Evolutionary conservation across 2,888 invertebrate genomes (phyloP), one percentile per base, ranked within the genome.

Genomic region (Augochlorella aurata): DNA sequence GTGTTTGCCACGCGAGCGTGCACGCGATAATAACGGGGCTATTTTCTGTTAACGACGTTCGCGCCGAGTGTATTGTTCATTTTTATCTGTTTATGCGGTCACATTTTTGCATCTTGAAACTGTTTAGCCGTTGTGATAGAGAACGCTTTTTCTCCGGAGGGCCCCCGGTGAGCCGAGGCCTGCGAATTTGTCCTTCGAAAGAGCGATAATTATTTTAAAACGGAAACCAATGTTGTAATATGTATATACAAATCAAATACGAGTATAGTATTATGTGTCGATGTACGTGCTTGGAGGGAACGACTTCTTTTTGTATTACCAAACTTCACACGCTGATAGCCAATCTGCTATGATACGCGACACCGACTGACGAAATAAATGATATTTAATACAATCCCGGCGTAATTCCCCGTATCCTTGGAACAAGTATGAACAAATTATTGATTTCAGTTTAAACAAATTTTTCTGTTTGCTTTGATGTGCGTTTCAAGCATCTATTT

Each of bases 341-440:
- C 87, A 83, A 83, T 88, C 74, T 77, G 81, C 83, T 88, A 86
- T 86, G 79, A 84, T 85, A 88, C 82, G 85, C 85, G 76, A 89
- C 81, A 90, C 83, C 77, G 91, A 91, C 89, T 90, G 90, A 91
- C 85, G 87, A 89, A 90, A 90, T 90, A 89, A 89, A 85, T 68
- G 74, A 84, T 89, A 89, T 89, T 89, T 89, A 90, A 90, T 90
- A 88, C 54, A 12, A 61, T 54, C 52, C 47, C 63, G 21, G 52
- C 58, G 2, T 77, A n/a, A 24, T 54, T 58, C 24, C 69, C 72
- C n/a, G 10, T 44, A 38, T 65, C 65, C 65, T 44, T 44, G 10
- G 65, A 65, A 72, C 71, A 70, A n/a, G 71, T 49, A 68, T 45
- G 71, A 74, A 63, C 49, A 44, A 66, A 74, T 50, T 44, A 66